Base-by-base conservation (phyloP, 2,888 invertebrate genomes). In the Leucophora obtusa region DNA sequence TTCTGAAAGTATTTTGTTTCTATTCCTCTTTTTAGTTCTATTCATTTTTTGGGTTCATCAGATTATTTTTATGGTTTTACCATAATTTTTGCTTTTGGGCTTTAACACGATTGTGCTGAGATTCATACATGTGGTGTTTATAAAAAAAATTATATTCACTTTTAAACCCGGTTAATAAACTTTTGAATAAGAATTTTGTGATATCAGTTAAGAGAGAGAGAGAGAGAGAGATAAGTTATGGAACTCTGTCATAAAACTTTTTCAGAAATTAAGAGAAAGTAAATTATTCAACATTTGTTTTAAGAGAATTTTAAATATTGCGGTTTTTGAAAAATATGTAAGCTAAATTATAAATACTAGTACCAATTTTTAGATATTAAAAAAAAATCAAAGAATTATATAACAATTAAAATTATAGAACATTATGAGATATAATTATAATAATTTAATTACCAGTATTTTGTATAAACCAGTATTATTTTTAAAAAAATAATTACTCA, bases 121-220 rank as follows among this genome's bases (percentile, higher is more conserved):
- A 56, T 56, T n/a, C 5, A 56, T n/a, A 28, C 54, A 58, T 56
- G 28, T 35, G 10, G 4, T 56, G 56, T 11, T 28, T 21, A 35
- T 28, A 35, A 58, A 15, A 58, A n/a, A 28, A 28, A 6, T 15
- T 28, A 28, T n/a, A 35, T 58, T 59, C 28, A 47, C 62, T 43
- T 38, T 38, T 21, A 50, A 24, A n/a, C 28, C 62, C 24, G 24
- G 62, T 24, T 24, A 58, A 58, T 50, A 50, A 50, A 50, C 62
- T 50, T 62, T n/a, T 47, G 17, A 60, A 59, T 10, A 33, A 21
- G 62, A 50, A 50, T 28, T 50, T 62, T 62, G 21, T 28, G 62
- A 47, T 18, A 14, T 10, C 4, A 28, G 28, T 28, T 28, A 28
- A 28, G 28, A 28, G 28, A 28, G 28, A 28, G 6, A 7, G 28